These are phyloP conservation scores for Bathynomus jamesi DNA, from an alignment of 1,140 invertebrate genomes.

Conservation along the genomic window DNA sequence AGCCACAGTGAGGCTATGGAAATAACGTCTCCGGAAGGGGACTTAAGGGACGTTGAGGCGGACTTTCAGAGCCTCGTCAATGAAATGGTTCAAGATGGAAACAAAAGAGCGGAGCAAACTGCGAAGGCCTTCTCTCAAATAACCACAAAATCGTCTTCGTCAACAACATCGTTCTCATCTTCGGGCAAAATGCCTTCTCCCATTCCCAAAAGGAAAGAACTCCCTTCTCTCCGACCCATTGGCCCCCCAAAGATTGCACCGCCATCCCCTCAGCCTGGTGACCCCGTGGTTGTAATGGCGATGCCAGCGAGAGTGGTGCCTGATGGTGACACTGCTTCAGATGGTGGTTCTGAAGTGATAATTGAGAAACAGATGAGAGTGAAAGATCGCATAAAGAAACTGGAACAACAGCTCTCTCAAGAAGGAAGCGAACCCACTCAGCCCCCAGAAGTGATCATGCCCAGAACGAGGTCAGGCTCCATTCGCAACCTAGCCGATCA, in stretches of 20 bases:
- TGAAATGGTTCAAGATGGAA: constrained; percentile 32
- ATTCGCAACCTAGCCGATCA: constrained; percentile 32
- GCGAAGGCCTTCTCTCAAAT: background rate
- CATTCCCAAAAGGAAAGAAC: background rate
- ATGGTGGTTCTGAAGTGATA: constrained; percentile 23
- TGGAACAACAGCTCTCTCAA: constrained; percentile 33
- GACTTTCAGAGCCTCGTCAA: constrained; percentile 35
- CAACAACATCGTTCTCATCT: constrained; percentile 3
- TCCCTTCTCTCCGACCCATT: background rate
- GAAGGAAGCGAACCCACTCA: constrained; percentile 25
- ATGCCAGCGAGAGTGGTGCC: constrained; percentile 31
- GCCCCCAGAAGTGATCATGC: constrained; percentile 28
- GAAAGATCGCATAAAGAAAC: constrained; percentile 23
- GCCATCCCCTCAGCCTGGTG: too few species aligned
- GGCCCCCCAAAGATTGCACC: background rate
- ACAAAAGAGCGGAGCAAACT: background rate
- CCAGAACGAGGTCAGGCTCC: constrained; percentile 27
- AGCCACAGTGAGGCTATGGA: background rate
- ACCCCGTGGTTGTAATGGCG: constrained; percentile 25
- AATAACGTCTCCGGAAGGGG: constrained; percentile 33
- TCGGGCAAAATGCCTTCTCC: background rate
- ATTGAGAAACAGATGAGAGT: constrained; percentile 32
- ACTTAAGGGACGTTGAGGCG: constrained; percentile 34
- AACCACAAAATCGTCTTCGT: background rate
- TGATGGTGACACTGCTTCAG: constrained; percentile 10